Base-by-base conservation (phyloP, 2,888 invertebrate genomes). In the Cancer borealis region DNA sequence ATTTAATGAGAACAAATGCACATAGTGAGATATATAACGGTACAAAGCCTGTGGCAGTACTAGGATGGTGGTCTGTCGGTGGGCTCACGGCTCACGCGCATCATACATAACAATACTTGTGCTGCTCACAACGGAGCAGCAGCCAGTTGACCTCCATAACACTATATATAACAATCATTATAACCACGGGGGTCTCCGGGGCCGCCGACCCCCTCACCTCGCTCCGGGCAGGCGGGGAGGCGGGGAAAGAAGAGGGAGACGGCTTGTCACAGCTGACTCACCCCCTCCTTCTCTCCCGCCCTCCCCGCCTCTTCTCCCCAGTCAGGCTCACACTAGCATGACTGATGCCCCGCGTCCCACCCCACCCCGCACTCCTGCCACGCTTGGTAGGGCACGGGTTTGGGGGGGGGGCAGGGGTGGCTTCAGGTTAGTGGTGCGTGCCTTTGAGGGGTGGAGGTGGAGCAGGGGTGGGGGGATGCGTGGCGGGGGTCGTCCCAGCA, bases 1-100 rank as follows among this genome's bases (percentile, higher is more conserved):
- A 46, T 94, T 94, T 94, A 92, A 92, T 94, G 39, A 92, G 92
- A 94, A 94, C 94, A 94, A 94, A 92, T 94, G 94, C 92, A 94
- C 88, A 92, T 60, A 45, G 89, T 92, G 92, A 94, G 94, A 94
- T 94, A 92, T 87, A 54, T 73, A 73, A n/a, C 26, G 73, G 10
- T 88, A 92, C 8, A 79, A 89, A 94, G 79, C 92, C 90, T 90
- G 88, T 88, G 60, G 60, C 66, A 47, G 88, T 92, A 84, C 91
- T 91, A 93, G 49, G 91, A 10, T 93, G 46, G 45, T 47, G 26
- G 30, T 88, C 88, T 94, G 92, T 92, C 73, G 46, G 90, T 39
- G 39, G 39, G 39, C 39, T 39, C 54, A 54, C 54, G 46, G 66
- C 54, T 66, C 73, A 54, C 54, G 90, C 90, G 73, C 79, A 54